Evolutionary conservation across 2,113 vertebrate species (phyloP).

Genomic region (Antechinus stuartii): DNA sequence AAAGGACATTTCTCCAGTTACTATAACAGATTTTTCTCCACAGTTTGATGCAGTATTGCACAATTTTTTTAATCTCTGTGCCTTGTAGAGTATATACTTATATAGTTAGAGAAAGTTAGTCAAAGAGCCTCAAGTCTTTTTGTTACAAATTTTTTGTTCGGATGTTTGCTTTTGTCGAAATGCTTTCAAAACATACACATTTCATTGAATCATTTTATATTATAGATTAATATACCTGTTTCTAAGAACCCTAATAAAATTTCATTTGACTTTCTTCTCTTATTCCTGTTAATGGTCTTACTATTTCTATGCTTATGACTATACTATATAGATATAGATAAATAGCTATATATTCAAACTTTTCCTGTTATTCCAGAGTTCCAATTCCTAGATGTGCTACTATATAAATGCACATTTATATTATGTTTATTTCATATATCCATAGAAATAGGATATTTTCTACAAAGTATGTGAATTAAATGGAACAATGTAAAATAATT

Average conservation of each 20-base stretch:
- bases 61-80: neutral
- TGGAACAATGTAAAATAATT: neutral
- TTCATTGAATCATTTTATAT: neutral
- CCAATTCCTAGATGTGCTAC: neutral
- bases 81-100: neutral
- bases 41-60: neutral
- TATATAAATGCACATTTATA: neutral
- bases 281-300: neutral
- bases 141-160: neutral
- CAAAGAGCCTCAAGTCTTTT: neutral
- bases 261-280: neutral
- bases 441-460: neutral
- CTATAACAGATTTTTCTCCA: neutral
- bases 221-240: neutral
- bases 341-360: neutral
- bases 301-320: neutral
- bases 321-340: neutral
- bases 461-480: neutral
- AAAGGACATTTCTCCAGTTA: neutral
- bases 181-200: neutral
- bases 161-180: neutral
- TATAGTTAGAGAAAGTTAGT: too few species aligned
- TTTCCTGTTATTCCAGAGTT: conserved; percentile 1
- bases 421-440: neutral
- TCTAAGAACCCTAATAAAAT: neutral